Conservation (phyloP, 2,797 vertebrate species). For the Choloepus didactylus region DNA sequence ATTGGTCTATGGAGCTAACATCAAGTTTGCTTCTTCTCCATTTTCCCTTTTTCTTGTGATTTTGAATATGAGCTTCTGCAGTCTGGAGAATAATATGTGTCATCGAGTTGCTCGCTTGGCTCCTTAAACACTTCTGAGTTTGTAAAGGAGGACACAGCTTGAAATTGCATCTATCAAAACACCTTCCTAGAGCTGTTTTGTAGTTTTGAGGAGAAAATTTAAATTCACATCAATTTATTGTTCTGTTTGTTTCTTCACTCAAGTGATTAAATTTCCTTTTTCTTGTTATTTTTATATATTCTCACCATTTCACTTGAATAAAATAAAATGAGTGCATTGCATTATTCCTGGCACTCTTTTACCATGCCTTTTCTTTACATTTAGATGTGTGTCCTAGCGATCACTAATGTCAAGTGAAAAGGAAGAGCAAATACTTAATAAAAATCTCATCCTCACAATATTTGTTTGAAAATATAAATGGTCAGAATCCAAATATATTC, state of each 20-base stretch:
- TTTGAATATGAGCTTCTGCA: constrained; percentile 22
- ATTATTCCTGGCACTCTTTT: neutral
- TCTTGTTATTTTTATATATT: neutral
- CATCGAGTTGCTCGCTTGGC: neutral
- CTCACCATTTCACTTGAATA: neutral
- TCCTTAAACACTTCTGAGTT: neutral
- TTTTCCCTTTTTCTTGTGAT: neutral
- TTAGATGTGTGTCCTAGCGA: neutral
- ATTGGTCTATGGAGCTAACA: neutral
- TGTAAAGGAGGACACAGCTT: neutral
- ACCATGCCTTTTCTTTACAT: neutral
- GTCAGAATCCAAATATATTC: neutral
- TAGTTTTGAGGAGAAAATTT: neutral
- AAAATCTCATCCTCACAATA: neutral
- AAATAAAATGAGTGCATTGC: neutral
- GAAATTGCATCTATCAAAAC: neutral
- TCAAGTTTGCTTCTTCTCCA: neutral
- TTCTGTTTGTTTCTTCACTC: neutral
- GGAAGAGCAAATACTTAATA: neutral
- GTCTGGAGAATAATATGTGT: neutral
- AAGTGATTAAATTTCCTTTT: neutral
- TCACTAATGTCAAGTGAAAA: neutral
- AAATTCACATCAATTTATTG: neutral
- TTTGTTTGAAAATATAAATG: neutral
- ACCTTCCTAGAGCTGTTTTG: neutral